phyloP scores from a whole-genome alignment of 64 coral and sea anemone species.

The Stichodactyla mertensii region DNA sequence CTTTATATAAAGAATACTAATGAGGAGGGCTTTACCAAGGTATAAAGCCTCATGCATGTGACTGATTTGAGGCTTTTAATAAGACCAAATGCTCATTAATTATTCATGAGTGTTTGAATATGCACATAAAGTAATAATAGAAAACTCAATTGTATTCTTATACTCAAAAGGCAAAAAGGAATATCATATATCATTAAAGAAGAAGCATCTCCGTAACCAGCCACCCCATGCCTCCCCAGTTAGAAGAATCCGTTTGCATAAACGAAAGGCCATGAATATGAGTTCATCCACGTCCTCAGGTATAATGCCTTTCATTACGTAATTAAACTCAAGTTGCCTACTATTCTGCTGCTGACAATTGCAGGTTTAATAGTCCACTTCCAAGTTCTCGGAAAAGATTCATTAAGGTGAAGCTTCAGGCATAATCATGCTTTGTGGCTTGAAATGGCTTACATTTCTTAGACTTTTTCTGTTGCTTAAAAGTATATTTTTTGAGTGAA shows the following conservation, averaged over 20 bases:
- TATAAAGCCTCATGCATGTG: too few relatives aligned
- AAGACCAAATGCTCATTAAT: not conserved
- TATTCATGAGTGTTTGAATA: not conserved
- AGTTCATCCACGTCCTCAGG: slow-evolving; percentile 83
- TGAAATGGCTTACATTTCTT: too few relatives aligned
- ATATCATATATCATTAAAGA: slow-evolving; percentile 24
- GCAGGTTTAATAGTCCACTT: too few relatives aligned
- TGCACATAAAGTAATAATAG: not conserved
- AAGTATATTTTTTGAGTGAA: too few relatives aligned
- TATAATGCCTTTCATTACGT: not conserved
- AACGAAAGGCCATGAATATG: slow-evolving; percentile 78
- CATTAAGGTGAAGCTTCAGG: too few relatives aligned
- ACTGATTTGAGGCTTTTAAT: too few relatives aligned
- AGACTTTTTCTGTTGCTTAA: too few relatives aligned
- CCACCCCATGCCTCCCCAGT: slow-evolving; percentile 75
- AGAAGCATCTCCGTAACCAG: slow-evolving; percentile 1
- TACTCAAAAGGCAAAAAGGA: slow-evolving; percentile 23
- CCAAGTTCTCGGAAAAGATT: too few relatives aligned
- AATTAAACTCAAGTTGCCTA: not conserved
- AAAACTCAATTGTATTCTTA: not conserved
- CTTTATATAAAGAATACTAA: too few relatives aligned
- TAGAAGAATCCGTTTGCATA: slow-evolving; percentile 55
- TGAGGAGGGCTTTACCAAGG: too few relatives aligned
- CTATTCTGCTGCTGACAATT: too few relatives aligned
- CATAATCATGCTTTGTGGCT: too few relatives aligned